Percentiles rank a stretch among this genome's conserved stretches.
These are phyloP conservation scores for Pseudorhiza aurosa DNA, from an alignment of 30 jellyfish, hydroid and myxozoan species.

Conservation along the genomic window DNA sequence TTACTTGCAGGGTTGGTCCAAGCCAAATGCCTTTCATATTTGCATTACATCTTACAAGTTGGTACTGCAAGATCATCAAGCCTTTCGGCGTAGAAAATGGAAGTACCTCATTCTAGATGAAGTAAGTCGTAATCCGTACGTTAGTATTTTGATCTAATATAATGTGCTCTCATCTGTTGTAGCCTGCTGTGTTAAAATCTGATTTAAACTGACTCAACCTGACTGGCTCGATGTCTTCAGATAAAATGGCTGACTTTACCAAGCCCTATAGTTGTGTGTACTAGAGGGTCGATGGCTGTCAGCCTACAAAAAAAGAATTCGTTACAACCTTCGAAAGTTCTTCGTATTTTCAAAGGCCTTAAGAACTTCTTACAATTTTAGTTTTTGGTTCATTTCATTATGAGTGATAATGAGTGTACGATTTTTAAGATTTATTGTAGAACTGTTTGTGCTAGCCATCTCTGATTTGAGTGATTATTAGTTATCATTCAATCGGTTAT, in stretches of 20 bases:
- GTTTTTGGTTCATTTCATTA: too few relatives aligned
- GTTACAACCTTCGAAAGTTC: conserved; percentile 45
- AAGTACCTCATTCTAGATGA: conserved; percentile 92
- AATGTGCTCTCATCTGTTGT: too few relatives aligned
- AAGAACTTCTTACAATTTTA: conserved; percentile 5
- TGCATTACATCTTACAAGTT: conserved; percentile 93
- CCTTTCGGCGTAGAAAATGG: conserved; percentile 95
- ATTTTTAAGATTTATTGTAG: too few relatives aligned
- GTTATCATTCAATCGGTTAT: too few relatives aligned
- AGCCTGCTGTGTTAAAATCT: too few relatives aligned
- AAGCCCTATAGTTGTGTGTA: conserved; percentile 32
- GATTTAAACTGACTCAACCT: too few relatives aligned
- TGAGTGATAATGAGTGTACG: too few relatives aligned
- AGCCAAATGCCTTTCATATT: conserved; percentile 97
- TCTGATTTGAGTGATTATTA: too few relatives aligned
- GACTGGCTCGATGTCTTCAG: background rate
- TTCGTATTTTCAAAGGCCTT: conserved; percentile 30
- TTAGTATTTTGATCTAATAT: too few relatives aligned
- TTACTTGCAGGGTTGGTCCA: conserved; percentile 91
- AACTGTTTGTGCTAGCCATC: too few relatives aligned
- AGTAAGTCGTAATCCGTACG: conserved; percentile 51
- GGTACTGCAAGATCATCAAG: conserved; percentile 97
- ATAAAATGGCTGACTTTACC: conserved; percentile 56
- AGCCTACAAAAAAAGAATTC: conserved; percentile 35
- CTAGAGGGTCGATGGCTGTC: conserved; percentile 61